Base-by-base conservation (phyloP, 2,888 invertebrate species). In the Disparrhopalites patrizii region DNA sequence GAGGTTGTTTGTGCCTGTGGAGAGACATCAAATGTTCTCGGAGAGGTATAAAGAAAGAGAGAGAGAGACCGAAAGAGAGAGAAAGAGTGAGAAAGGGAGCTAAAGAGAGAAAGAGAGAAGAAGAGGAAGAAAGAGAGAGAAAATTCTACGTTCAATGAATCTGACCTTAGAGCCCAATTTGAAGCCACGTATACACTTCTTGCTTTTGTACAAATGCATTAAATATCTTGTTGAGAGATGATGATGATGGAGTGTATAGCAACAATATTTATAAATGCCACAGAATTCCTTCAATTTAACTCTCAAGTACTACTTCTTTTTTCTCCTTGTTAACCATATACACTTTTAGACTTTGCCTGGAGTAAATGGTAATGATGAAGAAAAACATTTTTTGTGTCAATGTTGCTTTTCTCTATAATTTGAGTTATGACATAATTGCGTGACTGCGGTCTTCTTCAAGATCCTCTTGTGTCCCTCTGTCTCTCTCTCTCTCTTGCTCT, bases 111-210 rank as follows among this genome's bases (percentile, higher is more conserved):
- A n/a, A n/a, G n/a, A n/a, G n/a, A n/a, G n/a, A n/a, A n/a, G n/a
- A n/a, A n/a, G n/a, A n/a, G n/a, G n/a, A n/a, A n/a, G n/a, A n/a
- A n/a, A n/a, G n/a, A n/a, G n/a, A n/a, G n/a, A n/a, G n/a, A n/a
- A n/a, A n/a, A n/a, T n/a, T n/a, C n/a, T 47, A 8, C 20, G 3
- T 47, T 47, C 47, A 27, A 61, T 61, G 15, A 20, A 47, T 61
- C 36, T 61, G 60, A 61, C 60, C 60, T 61, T 61, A 61, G 60
- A 18, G 28, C 31, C 33, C 50, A 61, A 61, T 61, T 30, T 20
- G 30, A 60, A 23, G 18, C 15, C 38, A 38, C 18, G 18, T 38
- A 1, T 3, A 38, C 15, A n/a, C 15, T 38, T 43, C n/a, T 47
- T 23, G 1, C 10, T 23, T 7, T 20, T 28, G 33, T 33, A 27